phyloP scores from a whole-genome alignment of 2,888 invertebrate species.

The Caenorhabditis sinica region DNA sequence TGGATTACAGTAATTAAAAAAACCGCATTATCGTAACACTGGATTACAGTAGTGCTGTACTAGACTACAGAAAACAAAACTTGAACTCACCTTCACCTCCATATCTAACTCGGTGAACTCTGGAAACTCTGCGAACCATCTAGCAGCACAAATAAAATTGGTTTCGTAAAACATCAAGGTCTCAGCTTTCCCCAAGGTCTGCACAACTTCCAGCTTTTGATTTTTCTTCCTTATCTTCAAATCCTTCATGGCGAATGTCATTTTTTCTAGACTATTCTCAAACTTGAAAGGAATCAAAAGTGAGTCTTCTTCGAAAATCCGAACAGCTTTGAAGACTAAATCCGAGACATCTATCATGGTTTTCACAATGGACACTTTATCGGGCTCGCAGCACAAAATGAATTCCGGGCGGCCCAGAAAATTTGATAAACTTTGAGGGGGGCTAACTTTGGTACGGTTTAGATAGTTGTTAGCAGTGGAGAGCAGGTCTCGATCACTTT shows the following conservation, averaged over 20 bases:
- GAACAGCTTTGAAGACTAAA: constrained; percentile 1
- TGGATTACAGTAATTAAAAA: too few relatives aligned
- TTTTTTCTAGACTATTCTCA: not conserved
- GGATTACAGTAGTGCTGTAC: too few relatives aligned
- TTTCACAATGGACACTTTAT: constrained; percentile 3
- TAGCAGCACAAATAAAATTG: not conserved
- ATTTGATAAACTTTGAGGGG: constrained; percentile 1
- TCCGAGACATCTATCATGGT: not conserved
- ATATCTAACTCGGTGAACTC: constrained; percentile 14
- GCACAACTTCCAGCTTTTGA: not conserved
- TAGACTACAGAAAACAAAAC: too few relatives aligned
- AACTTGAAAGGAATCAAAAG: constrained; percentile 5
- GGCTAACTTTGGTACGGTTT: not conserved
- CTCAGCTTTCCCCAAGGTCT: not conserved
- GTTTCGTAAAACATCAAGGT: constrained; percentile 22
- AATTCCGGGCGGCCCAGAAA: constrained; percentile 26
- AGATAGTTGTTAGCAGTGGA: not conserved
- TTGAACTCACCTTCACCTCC: constrained; percentile 3
- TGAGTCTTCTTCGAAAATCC: not conserved
- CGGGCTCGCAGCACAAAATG: constrained; percentile 31
- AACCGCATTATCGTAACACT: too few relatives aligned
- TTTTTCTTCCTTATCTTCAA: not conserved
- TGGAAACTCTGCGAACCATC: constrained; percentile 20
- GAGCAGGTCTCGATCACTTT: constrained; percentile 12
- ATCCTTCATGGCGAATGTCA: constrained; percentile 2